These are phyloP conservation scores for Porites australiensis DNA, from an alignment of 64 coral and sea anemone genomes.

Conservation along the genomic window DNA sequence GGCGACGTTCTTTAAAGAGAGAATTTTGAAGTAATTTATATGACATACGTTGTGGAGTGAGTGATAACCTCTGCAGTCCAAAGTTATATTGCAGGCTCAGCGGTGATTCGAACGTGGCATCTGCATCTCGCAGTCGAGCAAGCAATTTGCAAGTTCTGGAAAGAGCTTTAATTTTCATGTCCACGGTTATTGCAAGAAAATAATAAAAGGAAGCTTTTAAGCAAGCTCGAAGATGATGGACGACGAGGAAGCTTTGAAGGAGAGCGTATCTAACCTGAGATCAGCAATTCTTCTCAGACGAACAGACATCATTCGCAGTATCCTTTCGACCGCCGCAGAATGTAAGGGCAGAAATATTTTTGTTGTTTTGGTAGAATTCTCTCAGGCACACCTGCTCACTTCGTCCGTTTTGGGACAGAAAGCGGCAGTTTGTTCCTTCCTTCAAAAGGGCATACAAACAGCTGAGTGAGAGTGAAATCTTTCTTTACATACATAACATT, in stretches of 20 bases:
- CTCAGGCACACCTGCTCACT: neutral
- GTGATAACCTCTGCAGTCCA: neutral
- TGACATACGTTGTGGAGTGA: neutral
- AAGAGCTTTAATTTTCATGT: neutral
- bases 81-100: neutral
- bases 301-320: slow-evolving; percentile 93
- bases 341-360: slow-evolving; percentile 68
- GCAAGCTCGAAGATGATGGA: slow-evolving; percentile 73
- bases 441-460: too few relatives aligned
- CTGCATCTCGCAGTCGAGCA: neutral
- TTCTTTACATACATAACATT: too few relatives aligned
- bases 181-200: neutral
- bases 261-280: slow-evolving; percentile 92
- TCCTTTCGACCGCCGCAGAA: slow-evolving; percentile 93
- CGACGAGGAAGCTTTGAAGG: slow-evolving; percentile 89
- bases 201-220: neutral
- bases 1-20: neutral
- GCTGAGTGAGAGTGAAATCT: too few relatives aligned
- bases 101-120: slow-evolving; percentile 18
- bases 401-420: neutral
- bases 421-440: too few relatives aligned
- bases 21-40: slow-evolving; percentile 24
- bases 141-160: neutral
- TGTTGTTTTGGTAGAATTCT: neutral
- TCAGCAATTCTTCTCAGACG: slow-evolving; percentile 91